Evolutionary conservation across 2,797 vertebrate species (phyloP), one percentile per base, ranked within the genome.

Genomic region (Fundulus diaphanus): DNA sequence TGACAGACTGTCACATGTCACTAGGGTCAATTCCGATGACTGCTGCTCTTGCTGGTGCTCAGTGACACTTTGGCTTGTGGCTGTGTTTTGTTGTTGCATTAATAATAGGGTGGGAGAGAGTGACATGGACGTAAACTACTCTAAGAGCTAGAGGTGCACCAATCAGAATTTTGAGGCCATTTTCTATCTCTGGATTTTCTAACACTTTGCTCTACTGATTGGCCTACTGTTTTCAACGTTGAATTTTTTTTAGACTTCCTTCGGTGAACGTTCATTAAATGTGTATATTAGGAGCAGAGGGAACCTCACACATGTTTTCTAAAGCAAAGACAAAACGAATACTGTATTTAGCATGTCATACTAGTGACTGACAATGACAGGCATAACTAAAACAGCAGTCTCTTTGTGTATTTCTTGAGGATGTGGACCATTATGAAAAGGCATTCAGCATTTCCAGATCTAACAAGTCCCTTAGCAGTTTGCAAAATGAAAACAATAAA

Each of bases 1-100:
- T 88, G 90, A 92, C 90, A 90, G 82, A 49, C 81, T 82, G 90
- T 89, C 90, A 88, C 88, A 91, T 91, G 86, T 82, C 82, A 78
- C 75, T 51, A 76, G 84, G 77, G 85, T 86, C 88, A 89, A 78
- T 87, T 87, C 79, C 78, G 85, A 91, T 78, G 89, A 88, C 87
- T 80, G 82, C 68, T 78, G 81, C 82, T 81, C 86, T 68, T 79
- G 73, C 88, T 85, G 82, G 74, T 68, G 54, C 83, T 77, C 61
- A 65, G 81, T 78, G 83, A 74, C 84, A 81, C 76, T 82, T 74
- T 78, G 27, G 59, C 78, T 59, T 42, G 68, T 8, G 59, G 54
- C 66, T 73, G 70, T 54, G 13, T 77, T 78, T 75, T 75, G 20
- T 11, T 33, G 69, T 77, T 40, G 78, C 87, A 92, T 88, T 70